phyloP scores from a whole-genome alignment of 2,113 vertebrate species.

The Riparia riparia region DNA sequence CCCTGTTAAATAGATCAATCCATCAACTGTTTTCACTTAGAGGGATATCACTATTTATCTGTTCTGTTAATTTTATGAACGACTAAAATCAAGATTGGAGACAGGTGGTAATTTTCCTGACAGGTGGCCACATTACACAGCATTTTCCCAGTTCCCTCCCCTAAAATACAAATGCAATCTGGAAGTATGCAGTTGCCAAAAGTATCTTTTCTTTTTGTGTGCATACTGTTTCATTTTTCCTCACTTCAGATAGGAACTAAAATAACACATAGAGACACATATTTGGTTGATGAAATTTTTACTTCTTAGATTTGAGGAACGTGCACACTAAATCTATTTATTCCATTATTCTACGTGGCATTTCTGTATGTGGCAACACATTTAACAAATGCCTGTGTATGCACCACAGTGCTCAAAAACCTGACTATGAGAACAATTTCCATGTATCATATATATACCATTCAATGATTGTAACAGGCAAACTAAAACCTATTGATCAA shows the following conservation, averaged over 20 bases:
- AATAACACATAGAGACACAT: neutral
- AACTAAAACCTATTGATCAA: neutral
- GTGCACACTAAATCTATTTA: neutral
- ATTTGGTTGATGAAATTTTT: neutral
- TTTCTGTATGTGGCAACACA: neutral
- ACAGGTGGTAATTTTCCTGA: constrained; percentile 29
- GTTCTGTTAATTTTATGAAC: neutral
- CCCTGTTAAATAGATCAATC: neutral
- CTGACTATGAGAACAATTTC: neutral
- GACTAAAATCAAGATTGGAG: neutral
- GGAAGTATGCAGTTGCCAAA: constrained; percentile 7
- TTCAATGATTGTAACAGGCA: neutral
- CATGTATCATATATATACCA: neutral
- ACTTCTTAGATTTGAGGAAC: neutral
- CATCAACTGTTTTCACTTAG: neutral
- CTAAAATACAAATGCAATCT: constrained; percentile 17
- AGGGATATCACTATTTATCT: neutral
- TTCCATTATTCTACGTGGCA: neutral
- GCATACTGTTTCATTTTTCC: neutral
- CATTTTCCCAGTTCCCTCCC: neutral
- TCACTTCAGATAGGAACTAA: neutral
- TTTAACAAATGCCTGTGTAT: neutral
- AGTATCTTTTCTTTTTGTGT: neutral
- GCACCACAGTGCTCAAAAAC: neutral
- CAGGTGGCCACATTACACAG: neutral